A percentile compares a stretch with the other conserved stretches of the same genome.
Conservation (phyloP, 1,140 invertebrate genomes). For the Protaetia brevitarsis region DNA sequence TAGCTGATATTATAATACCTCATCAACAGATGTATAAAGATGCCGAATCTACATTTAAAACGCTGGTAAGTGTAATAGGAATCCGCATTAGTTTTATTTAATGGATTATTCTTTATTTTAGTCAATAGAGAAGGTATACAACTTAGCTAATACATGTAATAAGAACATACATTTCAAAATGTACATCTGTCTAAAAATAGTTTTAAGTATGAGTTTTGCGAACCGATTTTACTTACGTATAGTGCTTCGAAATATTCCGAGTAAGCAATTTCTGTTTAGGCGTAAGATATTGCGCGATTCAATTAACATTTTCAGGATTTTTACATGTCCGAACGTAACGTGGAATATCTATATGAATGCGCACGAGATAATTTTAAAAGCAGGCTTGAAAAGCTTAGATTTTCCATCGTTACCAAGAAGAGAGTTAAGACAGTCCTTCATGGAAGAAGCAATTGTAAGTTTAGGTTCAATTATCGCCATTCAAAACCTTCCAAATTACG, state of each 20-base stretch:
- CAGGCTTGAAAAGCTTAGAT: constrained; percentile 36
- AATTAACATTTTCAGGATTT: constrained; percentile 42
- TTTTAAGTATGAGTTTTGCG: constrained; percentile 52
- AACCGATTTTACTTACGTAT: constrained; percentile 45
- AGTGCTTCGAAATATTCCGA: constrained; percentile 30
- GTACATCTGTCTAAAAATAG: constrained; percentile 55
- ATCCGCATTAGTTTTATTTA: neutral
- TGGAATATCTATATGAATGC: constrained; percentile 55
- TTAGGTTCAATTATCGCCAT: constrained; percentile 52
- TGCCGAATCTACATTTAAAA: constrained; percentile 56
- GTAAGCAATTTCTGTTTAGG: constrained; percentile 18
- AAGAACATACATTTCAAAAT: constrained; percentile 49
- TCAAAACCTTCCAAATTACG: constrained; percentile 34
- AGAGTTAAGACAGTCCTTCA: constrained; percentile 42
- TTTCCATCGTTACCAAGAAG: constrained; percentile 29
- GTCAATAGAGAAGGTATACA: constrained; percentile 47
- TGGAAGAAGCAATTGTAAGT: constrained; percentile 52
- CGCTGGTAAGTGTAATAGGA: constrained; percentile 50
- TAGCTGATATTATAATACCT: constrained; percentile 56
- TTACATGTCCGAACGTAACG: constrained; percentile 57
- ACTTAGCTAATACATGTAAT: constrained; percentile 52
- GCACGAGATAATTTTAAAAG: constrained; percentile 54
- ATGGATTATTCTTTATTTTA: constrained; percentile 14
- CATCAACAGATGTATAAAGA: constrained; percentile 56
- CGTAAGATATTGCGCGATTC: neutral